Base-by-base conservation (phyloP, 2,797 vertebrate genomes). In the Lepus townsendii region DNA sequence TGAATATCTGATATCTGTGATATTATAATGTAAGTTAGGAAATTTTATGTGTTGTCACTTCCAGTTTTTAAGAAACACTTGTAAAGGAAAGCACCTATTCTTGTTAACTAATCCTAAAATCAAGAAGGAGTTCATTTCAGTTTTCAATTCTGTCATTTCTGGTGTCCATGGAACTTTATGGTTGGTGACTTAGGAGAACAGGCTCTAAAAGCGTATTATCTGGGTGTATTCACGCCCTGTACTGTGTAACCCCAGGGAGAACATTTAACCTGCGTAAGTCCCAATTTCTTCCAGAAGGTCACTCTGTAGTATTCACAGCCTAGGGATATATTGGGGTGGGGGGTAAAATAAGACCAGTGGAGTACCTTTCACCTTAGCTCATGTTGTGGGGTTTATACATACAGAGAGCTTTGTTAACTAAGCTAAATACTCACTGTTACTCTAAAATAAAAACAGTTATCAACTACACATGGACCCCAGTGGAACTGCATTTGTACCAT, bases 91-190 rank as follows among this genome's bases (percentile, higher is more conserved):
- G 80, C 7, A 75, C 4, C 57, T 14, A 90, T 91, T 69, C 54
- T 57, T 92, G 24, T 69, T 84, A 71, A 73, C 54, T 88, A 32
- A 52, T 66, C 54, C 63, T 75, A 17, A 71, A 88, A 57, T 90
- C 62, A 93, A 63, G 57, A 88, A 88, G 77, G 30, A 80, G 79
- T 83, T 60, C 17, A 27, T 26, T 77, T 77, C 6, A 16, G 0
- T 75, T 54, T 94, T 86, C 6, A 75, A 20, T 89, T 88, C n/a
- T 69, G 30, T 71, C 66, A 24, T 84, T 80, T 65, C 17, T 47
- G 4, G 62, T 91, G 9, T 50, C 54, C 35, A 12, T 82, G 54
- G 71, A 83, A 87, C 78, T 26, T 94, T 90, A 62, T 38, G 11
- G 68, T 90, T 82, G 54, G 26, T 78, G 69, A 60, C 32, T 66